These are phyloP conservation scores for Lophotis ruficrista DNA, from an alignment of 2,113 vertebrate species.

Conservation along the genomic window DNA sequence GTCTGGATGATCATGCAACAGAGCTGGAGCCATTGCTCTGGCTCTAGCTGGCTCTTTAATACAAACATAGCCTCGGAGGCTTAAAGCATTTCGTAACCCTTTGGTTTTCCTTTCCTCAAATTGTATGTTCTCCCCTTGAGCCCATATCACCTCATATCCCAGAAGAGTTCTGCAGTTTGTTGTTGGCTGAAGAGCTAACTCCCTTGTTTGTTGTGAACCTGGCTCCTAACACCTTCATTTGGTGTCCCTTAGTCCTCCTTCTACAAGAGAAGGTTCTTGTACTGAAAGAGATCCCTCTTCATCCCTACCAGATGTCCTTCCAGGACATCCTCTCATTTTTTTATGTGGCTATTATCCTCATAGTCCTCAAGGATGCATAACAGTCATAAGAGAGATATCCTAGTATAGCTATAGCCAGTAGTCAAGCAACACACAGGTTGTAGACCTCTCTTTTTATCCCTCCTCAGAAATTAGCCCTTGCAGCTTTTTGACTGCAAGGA, in stretches of 20 bases:
- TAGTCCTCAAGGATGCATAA: background rate
- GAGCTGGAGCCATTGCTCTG: background rate
- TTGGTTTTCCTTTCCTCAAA: background rate
- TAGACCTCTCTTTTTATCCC: background rate
- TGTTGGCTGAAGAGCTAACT: background rate
- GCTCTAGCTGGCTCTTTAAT: background rate
- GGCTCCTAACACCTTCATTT: background rate
- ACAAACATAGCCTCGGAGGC: background rate
- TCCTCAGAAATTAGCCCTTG: background rate
- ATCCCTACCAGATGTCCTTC: background rate
- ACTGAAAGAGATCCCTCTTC: background rate
- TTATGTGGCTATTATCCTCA: background rate
- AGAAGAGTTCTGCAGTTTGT: background rate
- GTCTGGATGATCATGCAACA: background rate
- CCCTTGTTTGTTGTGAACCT: background rate
- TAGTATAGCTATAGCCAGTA: background rate
- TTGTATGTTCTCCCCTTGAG: background rate
- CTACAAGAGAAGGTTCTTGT: background rate
- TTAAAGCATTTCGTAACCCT: background rate
- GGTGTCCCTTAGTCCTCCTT: background rate
- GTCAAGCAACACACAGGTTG: background rate
- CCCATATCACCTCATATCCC: background rate
- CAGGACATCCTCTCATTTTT: background rate
- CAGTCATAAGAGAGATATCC: background rate
- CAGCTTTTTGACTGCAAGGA: background rate